Evolutionary conservation across 1,140 invertebrate genomes (phyloP), one percentile per base, ranked within the genome.

Genomic region (Elymnias hypermnestra): DNA sequence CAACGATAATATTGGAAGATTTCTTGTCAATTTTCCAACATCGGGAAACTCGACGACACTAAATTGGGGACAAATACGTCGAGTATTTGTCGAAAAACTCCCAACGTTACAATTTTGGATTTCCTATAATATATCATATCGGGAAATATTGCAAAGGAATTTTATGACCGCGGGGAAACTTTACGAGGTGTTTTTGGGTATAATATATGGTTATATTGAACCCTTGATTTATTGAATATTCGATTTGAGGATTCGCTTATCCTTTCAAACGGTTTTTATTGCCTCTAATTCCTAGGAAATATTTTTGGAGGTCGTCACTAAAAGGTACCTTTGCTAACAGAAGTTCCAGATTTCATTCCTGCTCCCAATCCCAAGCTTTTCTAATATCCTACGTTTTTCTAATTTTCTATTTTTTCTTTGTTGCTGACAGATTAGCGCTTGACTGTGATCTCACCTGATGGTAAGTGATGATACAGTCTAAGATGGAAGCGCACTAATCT

Each of bases 121-220:
- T 26, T 26, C 23, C 3, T 26, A 26, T 9, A 25, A 36, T 36
- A 36, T 19, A 36, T 36, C 33, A 36, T 36, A 21, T 10, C 9
- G 19, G 12, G 33, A 36, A 36, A 36, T 36, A 36, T 36, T 10
- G 28, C 8, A 48, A 29, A 21, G 45, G 28, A 37, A 37, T 48
- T 48, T 48, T 48, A 40, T 48, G 37, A 35, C 37, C 28, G 8
- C 1, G 22, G 10, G 28, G 45, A 33, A 13, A 25, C 23, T 48
- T 48, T 48, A 48, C 28, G 45, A 48, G 37, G 33, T 46, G 44
- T 48, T 48, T 40, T 48, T 48, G 18, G 23, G 29, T 12, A 13
- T 19, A 12, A 43, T 13, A 26, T 48, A 41, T 40, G 28, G 28
- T 48, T 48, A 44, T 44, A 36, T 40, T 35, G 29, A 21, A 31